Conservation (phyloP, 2,888 invertebrate genomes). For the Lasioglossum zephyrum region DNA sequence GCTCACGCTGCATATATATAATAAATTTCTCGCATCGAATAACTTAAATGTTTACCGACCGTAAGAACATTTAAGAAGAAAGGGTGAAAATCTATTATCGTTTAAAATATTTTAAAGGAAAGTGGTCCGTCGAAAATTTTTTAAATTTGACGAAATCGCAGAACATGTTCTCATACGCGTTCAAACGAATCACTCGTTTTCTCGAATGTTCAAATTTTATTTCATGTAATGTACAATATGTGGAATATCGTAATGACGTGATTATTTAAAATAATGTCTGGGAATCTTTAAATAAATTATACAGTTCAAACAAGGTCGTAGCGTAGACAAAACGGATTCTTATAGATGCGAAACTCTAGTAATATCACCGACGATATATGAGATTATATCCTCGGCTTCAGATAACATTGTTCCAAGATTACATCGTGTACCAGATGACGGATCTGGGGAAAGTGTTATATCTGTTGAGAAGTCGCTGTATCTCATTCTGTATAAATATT, state of each 20-base stretch:
- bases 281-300: conserved; percentile 1
- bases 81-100: not conserved
- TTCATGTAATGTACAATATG: not conserved
- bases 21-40: not conserved
- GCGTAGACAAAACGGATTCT: not conserved
- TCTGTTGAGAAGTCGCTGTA: too few relatives aligned
- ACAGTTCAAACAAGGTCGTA: conserved; percentile 8
- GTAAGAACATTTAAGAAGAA: not conserved
- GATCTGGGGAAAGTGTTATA: too few relatives aligned
- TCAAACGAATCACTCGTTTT: not conserved
- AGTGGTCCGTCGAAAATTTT: not conserved
- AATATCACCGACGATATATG: too few relatives aligned
- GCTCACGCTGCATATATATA: not conserved
- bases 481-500: too few relatives aligned
- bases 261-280: not conserved
- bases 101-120: conserved; percentile 1
- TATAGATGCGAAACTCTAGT: not conserved
- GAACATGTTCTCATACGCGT: not conserved
- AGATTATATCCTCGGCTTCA: too few relatives aligned
- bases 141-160: not conserved
- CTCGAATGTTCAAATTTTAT: not conserved
- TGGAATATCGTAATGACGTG: not conserved
- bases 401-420: too few relatives aligned
- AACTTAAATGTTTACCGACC: not conserved
- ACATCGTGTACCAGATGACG: too few relatives aligned